phyloP scores from a whole-genome alignment of 2,113 vertebrate genomes.

The Tachysurus fulvidraco region DNA sequence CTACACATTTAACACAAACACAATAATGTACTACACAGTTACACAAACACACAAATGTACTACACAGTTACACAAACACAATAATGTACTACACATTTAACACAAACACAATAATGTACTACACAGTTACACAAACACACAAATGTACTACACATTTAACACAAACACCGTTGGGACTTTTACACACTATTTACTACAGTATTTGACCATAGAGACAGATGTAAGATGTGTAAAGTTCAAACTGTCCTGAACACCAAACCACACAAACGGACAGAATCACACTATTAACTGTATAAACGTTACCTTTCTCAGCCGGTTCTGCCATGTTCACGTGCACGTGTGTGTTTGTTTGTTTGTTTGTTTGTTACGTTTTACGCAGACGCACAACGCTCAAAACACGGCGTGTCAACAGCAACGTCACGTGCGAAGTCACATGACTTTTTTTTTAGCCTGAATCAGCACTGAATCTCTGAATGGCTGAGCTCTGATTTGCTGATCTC shows the following conservation, averaged over 20 bases:
- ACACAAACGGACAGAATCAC: too few species aligned
- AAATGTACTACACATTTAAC: not conserved
- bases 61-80: too few species aligned
- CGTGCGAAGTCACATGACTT: conserved; percentile 28
- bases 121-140: not conserved
- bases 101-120: not conserved
- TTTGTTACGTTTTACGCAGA: not conserved
- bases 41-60: too few species aligned
- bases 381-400: too few species aligned
- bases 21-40: too few species aligned
- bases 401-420: too few species aligned
- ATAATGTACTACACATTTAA: too few species aligned
- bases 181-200: not conserved
- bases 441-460: conserved; percentile 26
- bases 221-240: not conserved
- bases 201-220: not conserved
- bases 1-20: too few species aligned
- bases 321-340: conserved; percentile 48
- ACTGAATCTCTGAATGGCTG: not conserved
- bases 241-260: too few species aligned
- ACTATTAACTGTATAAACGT: not conserved
- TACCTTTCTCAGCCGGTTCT: conserved; percentile 67
- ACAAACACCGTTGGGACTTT: too few species aligned
- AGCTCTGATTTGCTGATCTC: not conserved
- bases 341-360: not conserved